These are phyloP conservation scores for Lissonota sp. DNA, from an alignment of 2,888 invertebrate genomes.

Conservation along the genomic window DNA sequence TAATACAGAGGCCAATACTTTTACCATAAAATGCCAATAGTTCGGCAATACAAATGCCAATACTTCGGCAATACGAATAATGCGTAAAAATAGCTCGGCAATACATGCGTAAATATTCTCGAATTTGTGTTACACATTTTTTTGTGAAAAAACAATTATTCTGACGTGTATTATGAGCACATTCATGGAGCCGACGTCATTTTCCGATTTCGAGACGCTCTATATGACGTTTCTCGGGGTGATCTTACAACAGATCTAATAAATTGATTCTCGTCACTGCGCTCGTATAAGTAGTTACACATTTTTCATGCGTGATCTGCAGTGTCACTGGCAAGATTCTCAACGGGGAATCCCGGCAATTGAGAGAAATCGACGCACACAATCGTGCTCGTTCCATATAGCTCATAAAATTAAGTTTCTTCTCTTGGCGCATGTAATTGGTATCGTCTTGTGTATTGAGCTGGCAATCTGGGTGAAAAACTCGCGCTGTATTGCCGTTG, in stretches of 20 bases:
- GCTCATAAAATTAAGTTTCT: slow-evolving; percentile 33
- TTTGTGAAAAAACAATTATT: too few species aligned
- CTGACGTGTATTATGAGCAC: not conserved
- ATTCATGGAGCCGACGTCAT: slow-evolving; percentile 23
- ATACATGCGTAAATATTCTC: too few species aligned
- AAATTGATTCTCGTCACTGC: slow-evolving; percentile 44
- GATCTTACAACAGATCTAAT: slow-evolving; percentile 21
- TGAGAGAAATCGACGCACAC: slow-evolving; percentile 33
- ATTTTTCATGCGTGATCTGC: not conserved
- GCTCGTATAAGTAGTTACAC: not conserved
- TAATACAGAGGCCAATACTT: not conserved
- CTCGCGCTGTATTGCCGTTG: slow-evolving; percentile 7
- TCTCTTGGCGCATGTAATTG: slow-evolving; percentile 27
- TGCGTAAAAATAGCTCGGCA: too few species aligned
- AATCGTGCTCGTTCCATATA: not conserved
- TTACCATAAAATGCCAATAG: not conserved
- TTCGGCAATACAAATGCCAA: too few species aligned
- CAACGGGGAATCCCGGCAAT: slow-evolving; percentile 59
- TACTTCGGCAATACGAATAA: too few species aligned
- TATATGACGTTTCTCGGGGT: slow-evolving; percentile 33
- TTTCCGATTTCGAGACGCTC: slow-evolving; percentile 9
- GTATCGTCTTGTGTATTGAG: not conserved
- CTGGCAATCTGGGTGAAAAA: slow-evolving; percentile 2
- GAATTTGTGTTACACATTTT: too few species aligned
- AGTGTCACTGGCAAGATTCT: slow-evolving; percentile 22